These are phyloP conservation scores for Axea sp. DNA, from an alignment of 2,888 invertebrate genomes.

Conservation along the genomic window DNA sequence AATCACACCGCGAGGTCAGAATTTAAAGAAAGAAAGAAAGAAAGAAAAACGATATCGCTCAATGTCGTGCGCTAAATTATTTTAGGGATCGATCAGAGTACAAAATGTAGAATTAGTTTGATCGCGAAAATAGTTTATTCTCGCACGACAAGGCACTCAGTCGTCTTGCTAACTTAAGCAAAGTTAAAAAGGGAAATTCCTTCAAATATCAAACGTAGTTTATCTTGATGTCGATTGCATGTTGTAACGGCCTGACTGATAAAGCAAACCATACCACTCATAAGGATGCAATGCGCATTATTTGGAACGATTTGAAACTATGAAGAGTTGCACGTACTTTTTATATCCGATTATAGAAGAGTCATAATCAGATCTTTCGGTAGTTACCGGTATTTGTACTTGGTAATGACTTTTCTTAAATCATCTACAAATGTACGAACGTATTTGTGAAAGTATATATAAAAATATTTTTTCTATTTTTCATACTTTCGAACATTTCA, in stretches of 20 bases:
- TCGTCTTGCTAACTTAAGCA: slow-evolving; percentile 8
- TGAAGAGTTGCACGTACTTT: slow-evolving; percentile 44
- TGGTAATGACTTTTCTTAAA: background rate
- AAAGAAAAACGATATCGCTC: slow-evolving; percentile 14
- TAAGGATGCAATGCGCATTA: background rate
- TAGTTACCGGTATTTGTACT: too few relatives aligned
- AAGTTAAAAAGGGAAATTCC: slow-evolving; percentile 1
- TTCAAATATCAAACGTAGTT: slow-evolving; percentile 42
- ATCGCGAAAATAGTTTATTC: slow-evolving; percentile 72
- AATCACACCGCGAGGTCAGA: slow-evolving; percentile 12
- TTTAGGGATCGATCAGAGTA: slow-evolving; percentile 76
- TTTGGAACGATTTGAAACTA: slow-evolving; percentile 57
- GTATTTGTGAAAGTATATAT: slow-evolving; percentile 58
- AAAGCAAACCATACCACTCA: slow-evolving; percentile 1
- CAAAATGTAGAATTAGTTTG: slow-evolving; percentile 77
- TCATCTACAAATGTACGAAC: slow-evolving; percentile 39
- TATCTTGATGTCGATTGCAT: slow-evolving; percentile 43
- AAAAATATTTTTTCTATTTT: slow-evolving; percentile 58
- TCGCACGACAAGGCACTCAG: slow-evolving; percentile 58
- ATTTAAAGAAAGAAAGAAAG: slow-evolving; percentile 16
- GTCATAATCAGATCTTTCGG: background rate
- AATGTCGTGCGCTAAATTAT: slow-evolving; percentile 71
- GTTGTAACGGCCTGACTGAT: slow-evolving; percentile 51
- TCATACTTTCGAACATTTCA: slow-evolving; percentile 60
- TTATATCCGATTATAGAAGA: slow-evolving; percentile 25